phyloP scores from a whole-genome alignment of 2,888 invertebrate species.

The Spilarctia lutea region DNA sequence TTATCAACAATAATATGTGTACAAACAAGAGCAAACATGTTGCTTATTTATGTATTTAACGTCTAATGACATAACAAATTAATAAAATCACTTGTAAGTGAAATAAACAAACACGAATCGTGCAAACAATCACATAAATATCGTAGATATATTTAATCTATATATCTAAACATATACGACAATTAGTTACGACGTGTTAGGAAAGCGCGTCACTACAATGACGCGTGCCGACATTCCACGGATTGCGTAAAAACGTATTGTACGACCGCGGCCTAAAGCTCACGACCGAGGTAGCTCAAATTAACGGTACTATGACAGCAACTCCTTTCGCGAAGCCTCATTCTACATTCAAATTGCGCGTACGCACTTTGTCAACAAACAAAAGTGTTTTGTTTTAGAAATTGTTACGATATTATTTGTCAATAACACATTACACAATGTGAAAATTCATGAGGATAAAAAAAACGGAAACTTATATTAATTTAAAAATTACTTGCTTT shows the following conservation, averaged over 20 bases:
- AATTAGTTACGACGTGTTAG: constrained; percentile 26
- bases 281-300: constrained; percentile 70
- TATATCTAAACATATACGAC: constrained; percentile 14
- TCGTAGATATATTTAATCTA: constrained; percentile 5
- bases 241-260: constrained; percentile 43
- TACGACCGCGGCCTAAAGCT: constrained; percentile 60
- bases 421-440: constrained; percentile 1
- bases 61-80: background rate
- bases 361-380: constrained; percentile 70
- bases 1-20: background rate
- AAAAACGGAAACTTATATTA: background rate
- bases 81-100: background rate
- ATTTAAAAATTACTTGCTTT: background rate
- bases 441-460: background rate
- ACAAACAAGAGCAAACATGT: background rate
- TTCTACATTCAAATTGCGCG: constrained; percentile 75
- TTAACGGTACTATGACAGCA: constrained; percentile 75
- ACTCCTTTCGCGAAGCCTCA: constrained; percentile 73
- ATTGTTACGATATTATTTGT: constrained; percentile 39
- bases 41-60: background rate
- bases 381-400: constrained; percentile 52
- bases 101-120: constrained; percentile 24
- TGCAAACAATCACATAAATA: constrained; percentile 17
- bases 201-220: constrained; percentile 13
- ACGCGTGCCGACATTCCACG: constrained; percentile 24